Base-by-base conservation (phyloP, 2,888 invertebrate genomes). In the Melangyna quadrimaculata region DNA sequence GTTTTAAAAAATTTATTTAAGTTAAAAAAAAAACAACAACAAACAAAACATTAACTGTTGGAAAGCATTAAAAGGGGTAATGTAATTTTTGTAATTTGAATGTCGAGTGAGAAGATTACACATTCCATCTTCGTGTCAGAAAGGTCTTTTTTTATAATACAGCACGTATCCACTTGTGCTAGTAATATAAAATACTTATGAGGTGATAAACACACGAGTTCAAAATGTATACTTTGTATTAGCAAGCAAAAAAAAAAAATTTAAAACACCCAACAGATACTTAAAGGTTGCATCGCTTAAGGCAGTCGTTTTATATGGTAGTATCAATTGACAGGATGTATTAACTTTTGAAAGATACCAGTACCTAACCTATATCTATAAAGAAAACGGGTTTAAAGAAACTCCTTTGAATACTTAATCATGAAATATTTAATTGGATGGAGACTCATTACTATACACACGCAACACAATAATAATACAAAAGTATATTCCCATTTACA, bases 201-300 rank as follows among this genome's bases (percentile, higher is more conserved):
- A 57, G 70, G 83, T 74, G 83, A 83, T 83, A 79, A 84, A 79
- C 71, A 53, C 27, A 37, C n/a, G 24, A 59, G 78, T 71, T 75
- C 17, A 53, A 70, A 71, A 70, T 79, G 63, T 74, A 83, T 55
- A 35, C 35, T 69, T 78, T 24, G 35, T 53, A 57, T 55, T 43
- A 67, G n/a, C n/a, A n/a, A n/a, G n/a, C n/a, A 45, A 70, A 43
- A 57, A 17, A 70, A 74, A 48, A 10, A 45, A 32, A 29, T 40
- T 19, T 29, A 14, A 19, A 65, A 12, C 43, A 55, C 37, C 57
- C 19, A 37, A 53, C 17, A 29, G 73, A 61, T 67, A 79, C 74
- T 71, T 43, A 79, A 79, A 79, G 43, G 75, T 53, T 74, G 65
- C 83, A 79, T 51, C 65, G 35, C 55, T 79, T 65, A 72, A 27